Base-by-base conservation (phyloP, 2,113 vertebrate species). In the Cyanoramphus novaezelandiae region DNA sequence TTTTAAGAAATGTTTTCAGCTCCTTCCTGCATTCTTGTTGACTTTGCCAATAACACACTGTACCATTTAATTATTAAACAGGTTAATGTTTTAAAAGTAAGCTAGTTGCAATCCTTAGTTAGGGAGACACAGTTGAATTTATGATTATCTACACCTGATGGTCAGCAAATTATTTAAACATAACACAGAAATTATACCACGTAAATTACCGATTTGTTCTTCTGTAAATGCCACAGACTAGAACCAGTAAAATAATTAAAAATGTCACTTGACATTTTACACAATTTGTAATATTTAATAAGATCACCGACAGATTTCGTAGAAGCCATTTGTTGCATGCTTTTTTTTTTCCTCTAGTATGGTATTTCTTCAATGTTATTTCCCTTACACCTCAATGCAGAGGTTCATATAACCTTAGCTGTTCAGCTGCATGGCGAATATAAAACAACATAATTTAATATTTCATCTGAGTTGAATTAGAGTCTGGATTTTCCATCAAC, bases 31-130 rank as follows among this genome's bases (percentile, higher is more conserved):
- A 52, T 17, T 41, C 77, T 74, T 90, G 70, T 68, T 49, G 63
- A 92, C 95, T 97, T 93, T 95, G 88, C 43, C 79, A 92, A 41
- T 29, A 18, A 44, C 50, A 76, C 25, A 23, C 17, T 65, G 8
- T 11, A 60, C 6, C 59, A 86, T 55, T 93, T 92, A 90, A 96
- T 72, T 63, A 92, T 86, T 92, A 94, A 92, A 35, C 60, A 78
- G 33, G 70, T 55, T 94, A 47, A 85, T 63, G 78, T 46, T 82
- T 94, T 85, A 62, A 53, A 94, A 89, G 44, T 44, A 71, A 94
- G 79, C 62, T 68, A 78, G 52, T 27, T 76, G 31, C 19, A 89
- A 69, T 57, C 23, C 37, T 87, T n/a, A 46, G 39, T 79, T 80
- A 86, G 17, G 23, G 47, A 86, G 10, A 62, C 0, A 1, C 8